phyloP scores from a whole-genome alignment of 2,113 vertebrate species.

The Kryptolebias marmoratus region DNA sequence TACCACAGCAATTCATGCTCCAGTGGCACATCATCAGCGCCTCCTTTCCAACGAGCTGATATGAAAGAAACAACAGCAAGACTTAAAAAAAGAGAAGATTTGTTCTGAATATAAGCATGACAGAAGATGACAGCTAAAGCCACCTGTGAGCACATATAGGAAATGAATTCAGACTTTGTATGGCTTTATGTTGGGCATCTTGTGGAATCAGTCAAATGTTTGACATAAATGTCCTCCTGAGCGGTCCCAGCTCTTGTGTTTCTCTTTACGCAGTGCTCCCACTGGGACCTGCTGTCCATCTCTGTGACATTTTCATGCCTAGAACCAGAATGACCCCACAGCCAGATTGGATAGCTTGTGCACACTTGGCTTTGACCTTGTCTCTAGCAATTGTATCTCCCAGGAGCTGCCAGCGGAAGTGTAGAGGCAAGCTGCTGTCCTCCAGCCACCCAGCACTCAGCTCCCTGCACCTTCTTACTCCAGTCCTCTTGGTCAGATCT shows the following conservation, averaged over 20 bases:
- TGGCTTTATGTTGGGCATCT: neutral
- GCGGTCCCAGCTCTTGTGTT: slow-evolving; percentile 9
- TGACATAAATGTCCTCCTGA: slow-evolving; percentile 36
- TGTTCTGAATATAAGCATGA: slow-evolving; percentile 22
- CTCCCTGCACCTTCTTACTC: slow-evolving; percentile 22
- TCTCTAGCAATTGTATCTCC: slow-evolving; percentile 53
- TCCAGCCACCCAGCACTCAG: slow-evolving; percentile 36
- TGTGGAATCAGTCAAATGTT: slow-evolving; percentile 35
- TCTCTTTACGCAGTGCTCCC: slow-evolving; percentile 38
- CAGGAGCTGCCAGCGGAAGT: slow-evolving; percentile 59
- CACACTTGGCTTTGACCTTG: slow-evolving; percentile 64
- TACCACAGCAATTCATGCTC: slow-evolving; percentile 64
- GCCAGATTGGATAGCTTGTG: slow-evolving; percentile 60
- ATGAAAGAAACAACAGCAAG: slow-evolving; percentile 10
- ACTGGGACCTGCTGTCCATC: slow-evolving; percentile 58
- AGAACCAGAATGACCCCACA: slow-evolving; percentile 42
- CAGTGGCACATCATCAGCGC: slow-evolving; percentile 46
- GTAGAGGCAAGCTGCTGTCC: slow-evolving; percentile 50
- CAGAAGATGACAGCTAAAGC: slow-evolving; percentile 29
- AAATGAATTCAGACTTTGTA: slow-evolving; percentile 34
- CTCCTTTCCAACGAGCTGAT: slow-evolving; percentile 51
- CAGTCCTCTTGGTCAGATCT: slow-evolving; percentile 24
- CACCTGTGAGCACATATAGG: slow-evolving; percentile 12
- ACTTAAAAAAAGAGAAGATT: slow-evolving; percentile 29
- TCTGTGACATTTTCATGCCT: slow-evolving; percentile 73